These are phyloP conservation scores for Eurosta solidaginis DNA, from an alignment of 1,140 invertebrate genomes.

Conservation along the genomic window DNA sequence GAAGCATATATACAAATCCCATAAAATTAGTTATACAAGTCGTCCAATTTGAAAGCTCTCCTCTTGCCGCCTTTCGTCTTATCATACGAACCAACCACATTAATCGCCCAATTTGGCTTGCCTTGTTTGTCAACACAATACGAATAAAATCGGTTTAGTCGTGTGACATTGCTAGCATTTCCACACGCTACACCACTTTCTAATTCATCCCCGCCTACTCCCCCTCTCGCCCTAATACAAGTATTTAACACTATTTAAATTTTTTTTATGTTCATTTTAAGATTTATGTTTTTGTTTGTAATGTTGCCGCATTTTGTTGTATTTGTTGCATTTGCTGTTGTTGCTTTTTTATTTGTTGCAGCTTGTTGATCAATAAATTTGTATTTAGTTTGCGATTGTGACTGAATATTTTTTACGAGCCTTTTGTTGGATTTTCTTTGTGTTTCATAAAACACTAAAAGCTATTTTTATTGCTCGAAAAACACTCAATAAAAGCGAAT, in stretches of 20 bases:
- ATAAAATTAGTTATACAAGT: background rate
- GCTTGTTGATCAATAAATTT: slow-evolving; percentile 9
- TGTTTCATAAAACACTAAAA: slow-evolving; percentile 29
- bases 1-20: too few species aligned
- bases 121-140: background rate
- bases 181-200: background rate
- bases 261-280: slow-evolving; percentile 23
- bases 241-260: background rate
- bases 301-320: background rate
- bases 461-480: slow-evolving; percentile 31
- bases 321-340: background rate
- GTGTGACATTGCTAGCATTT: background rate
- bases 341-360: background rate
- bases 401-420: slow-evolving; percentile 44
- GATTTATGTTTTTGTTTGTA: background rate
- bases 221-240: background rate
- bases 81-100: background rate
- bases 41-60: background rate
- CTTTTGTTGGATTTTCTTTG: background rate
- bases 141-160: background rate
- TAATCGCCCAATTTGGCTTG: background rate
- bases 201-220: background rate
- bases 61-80: too few species aligned
- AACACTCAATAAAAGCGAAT: slow-evolving; percentile 58
- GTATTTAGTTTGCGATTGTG: background rate